Conservation (phyloP, 2,113 vertebrate species). For the Rana temporaria region DNA sequence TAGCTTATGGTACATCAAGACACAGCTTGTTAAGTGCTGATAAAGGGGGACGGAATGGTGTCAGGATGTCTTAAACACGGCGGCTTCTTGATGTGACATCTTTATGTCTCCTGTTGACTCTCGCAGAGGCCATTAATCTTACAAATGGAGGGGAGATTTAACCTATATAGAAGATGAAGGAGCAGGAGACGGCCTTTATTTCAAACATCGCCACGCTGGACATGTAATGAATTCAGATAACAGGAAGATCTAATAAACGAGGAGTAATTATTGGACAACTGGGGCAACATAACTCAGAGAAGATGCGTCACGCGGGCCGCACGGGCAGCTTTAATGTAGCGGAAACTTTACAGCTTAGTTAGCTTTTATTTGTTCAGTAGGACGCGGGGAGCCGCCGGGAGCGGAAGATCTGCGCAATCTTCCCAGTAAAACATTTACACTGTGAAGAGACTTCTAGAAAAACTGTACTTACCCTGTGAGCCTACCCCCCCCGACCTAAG, state of each 20-base stretch:
- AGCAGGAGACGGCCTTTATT: background rate
- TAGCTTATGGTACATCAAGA: background rate
- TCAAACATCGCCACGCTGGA: background rate
- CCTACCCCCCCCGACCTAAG: no score
- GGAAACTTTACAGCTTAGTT: background rate
- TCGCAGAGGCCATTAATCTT: background rate
- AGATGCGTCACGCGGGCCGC: background rate
- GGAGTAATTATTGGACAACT: background rate
- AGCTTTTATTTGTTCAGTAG: no score
- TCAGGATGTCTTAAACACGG: background rate
- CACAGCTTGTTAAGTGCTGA: background rate
- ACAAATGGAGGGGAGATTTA: background rate
- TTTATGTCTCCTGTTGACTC: background rate
- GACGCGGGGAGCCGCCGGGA: no score
- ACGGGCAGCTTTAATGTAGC: background rate
- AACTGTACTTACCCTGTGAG: no score
- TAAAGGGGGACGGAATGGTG: background rate
- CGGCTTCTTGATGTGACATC: background rate
- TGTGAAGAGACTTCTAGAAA: no score
- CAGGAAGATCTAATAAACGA: conserved; percentile 1
- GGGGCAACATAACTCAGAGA: background rate
- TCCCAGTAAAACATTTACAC: no score
- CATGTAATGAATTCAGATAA: background rate
- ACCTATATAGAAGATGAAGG: background rate
- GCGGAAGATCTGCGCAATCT: no score